Conservation (phyloP, 2,113 vertebrate genomes). For the Cranoglanis bouderius region DNA sequence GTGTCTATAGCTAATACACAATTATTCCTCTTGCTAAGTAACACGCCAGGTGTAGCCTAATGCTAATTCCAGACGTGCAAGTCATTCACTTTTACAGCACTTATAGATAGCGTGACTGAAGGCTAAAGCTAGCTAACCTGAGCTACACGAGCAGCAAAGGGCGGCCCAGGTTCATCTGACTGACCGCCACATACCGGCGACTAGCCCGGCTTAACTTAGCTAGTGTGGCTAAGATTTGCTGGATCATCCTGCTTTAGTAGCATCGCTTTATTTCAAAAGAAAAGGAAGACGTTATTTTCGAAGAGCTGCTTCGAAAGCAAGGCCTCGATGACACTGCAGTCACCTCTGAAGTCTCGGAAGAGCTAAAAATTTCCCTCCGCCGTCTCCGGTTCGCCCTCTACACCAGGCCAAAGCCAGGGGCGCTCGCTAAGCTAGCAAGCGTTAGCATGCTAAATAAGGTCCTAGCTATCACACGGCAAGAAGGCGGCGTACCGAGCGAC, state of each 20-base stretch:
- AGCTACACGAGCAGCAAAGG: constrained; percentile 27
- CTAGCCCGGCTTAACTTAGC: neutral
- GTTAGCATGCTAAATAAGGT: constrained; percentile 40
- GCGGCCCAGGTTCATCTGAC: constrained; percentile 6
- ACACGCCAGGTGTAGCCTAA: constrained; percentile 28
- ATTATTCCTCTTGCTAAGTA: constrained; percentile 15
- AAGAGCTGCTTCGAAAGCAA: neutral
- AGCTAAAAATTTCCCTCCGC: constrained; percentile 13
- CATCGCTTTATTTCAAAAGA: neutral
- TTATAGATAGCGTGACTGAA: constrained; percentile 51
- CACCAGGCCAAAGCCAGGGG: constrained; percentile 45
- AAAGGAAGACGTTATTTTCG: neutral
- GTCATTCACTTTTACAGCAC: constrained; percentile 55
- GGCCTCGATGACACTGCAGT: constrained; percentile 73
- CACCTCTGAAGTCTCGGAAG: constrained; percentile 32
- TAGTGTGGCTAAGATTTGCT: neutral
- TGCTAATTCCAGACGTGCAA: constrained; percentile 57
- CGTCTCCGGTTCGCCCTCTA: constrained; percentile 30
- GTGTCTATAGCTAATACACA: neutral
- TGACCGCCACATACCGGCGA: constrained; percentile 13
- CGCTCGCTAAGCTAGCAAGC: constrained; percentile 35
- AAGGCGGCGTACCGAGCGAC: neutral
- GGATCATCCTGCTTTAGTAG: constrained; percentile 17
- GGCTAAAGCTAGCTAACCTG: constrained; percentile 35
- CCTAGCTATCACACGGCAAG: constrained; percentile 13